Evolutionary conservation across 2,797 vertebrate genomes (phyloP).

Genomic region (Enteromius thamalakanensis): DNA sequence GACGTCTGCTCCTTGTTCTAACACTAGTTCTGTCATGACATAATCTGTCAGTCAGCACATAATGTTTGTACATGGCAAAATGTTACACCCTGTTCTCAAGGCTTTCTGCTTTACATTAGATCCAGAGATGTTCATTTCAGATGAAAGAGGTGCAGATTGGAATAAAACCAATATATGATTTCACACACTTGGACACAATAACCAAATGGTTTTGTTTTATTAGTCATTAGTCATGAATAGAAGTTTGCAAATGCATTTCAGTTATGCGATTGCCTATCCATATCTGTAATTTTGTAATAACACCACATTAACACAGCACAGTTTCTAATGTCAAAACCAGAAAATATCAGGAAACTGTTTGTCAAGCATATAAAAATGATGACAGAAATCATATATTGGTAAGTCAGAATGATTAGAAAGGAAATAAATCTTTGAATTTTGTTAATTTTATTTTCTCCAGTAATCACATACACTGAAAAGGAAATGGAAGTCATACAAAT

Average conservation of each 20-base stretch:
- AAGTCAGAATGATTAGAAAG: too few relatives aligned
- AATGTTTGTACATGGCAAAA: slow-evolving; percentile 1
- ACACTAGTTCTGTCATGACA: neutral
- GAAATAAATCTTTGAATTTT: neutral
- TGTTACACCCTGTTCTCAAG: neutral
- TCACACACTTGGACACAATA: neutral
- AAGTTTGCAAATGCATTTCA: neutral
- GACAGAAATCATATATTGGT: neutral
- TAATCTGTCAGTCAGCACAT: slow-evolving; percentile 4
- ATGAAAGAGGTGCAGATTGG: neutral
- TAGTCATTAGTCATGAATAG: neutral
- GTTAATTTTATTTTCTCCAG: neutral
- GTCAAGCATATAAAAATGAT: neutral
- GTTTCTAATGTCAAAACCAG: too few relatives aligned
- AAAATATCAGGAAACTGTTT: too few relatives aligned
- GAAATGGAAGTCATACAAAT: neutral
- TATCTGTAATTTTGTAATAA: neutral
- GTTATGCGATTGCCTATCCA: neutral
- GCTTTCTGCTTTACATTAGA: neutral
- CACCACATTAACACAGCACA: neutral
- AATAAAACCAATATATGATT: slow-evolving; percentile 3
- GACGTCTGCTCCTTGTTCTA: neutral
- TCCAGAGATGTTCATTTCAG: neutral
- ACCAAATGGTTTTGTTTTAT: neutral
- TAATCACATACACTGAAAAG: neutral